These are phyloP conservation scores for Rhinichthys klamathensis DNA, from an alignment of 2,113 vertebrate species.

Conservation along the genomic window DNA sequence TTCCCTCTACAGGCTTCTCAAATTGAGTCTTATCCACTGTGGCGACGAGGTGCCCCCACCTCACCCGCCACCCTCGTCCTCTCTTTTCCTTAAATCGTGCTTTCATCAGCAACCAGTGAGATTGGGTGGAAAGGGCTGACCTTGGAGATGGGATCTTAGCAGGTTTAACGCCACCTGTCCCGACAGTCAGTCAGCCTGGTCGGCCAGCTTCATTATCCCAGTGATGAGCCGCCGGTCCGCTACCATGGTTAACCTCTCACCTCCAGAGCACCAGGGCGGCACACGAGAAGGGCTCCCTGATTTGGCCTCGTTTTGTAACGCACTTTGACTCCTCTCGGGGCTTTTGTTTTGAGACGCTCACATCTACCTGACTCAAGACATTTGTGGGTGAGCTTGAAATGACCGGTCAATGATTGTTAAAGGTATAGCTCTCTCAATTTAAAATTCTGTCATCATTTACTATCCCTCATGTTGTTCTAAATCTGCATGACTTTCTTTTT, in stretches of 20 bases:
- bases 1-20: conserved; percentile 74
- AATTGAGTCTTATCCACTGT: conserved; percentile 76
- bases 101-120: conserved; percentile 70
- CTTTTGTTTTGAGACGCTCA: conserved; percentile 6
- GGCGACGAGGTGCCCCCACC: conserved; percentile 51
- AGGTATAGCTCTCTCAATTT: background rate
- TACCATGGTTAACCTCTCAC: conserved; percentile 59
- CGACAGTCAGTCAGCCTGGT: conserved; percentile 56
- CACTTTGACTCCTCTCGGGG: conserved; percentile 13
- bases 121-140: conserved; percentile 63
- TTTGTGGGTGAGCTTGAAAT: conserved; percentile 11
- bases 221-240: conserved; percentile 32
- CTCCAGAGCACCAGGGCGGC: conserved; percentile 25
- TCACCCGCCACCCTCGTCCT: background rate
- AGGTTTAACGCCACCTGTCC: conserved; percentile 62
- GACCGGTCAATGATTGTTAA: background rate
- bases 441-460: background rate
- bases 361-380: conserved; percentile 10
- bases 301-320: conserved; percentile 49
- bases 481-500: background rate
- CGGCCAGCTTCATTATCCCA: conserved; percentile 55
- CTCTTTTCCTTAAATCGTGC: conserved; percentile 65
- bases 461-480: background rate
- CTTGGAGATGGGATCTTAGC: conserved; percentile 63
- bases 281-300: conserved; percentile 11